These are phyloP conservation scores for Athalia circularis DNA, from an alignment of 2,888 invertebrate species.

Conservation along the genomic window DNA sequence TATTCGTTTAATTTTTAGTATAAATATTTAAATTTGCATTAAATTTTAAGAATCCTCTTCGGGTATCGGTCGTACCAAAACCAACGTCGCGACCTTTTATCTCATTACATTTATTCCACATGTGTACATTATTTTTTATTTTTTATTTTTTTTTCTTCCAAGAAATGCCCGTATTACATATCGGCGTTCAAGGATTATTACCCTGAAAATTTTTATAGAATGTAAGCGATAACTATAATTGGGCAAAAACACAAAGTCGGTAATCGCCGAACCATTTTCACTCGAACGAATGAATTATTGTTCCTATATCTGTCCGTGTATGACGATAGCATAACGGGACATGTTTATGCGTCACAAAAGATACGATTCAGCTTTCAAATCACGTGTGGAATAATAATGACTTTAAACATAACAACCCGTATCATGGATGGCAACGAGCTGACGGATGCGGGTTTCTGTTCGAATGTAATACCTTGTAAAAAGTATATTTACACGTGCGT, in stretches of 20 bases:
- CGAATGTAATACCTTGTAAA: background rate
- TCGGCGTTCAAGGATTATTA: too few relatives aligned
- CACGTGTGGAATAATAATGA: slow-evolving; percentile 12
- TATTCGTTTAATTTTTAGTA: too few relatives aligned
- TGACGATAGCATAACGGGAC: slow-evolving; percentile 23
- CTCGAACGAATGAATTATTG: background rate
- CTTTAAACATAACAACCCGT: background rate
- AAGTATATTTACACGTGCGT: background rate
- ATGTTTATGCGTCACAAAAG: background rate
- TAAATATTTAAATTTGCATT: background rate
- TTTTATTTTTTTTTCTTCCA: too few relatives aligned
- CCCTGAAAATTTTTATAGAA: background rate
- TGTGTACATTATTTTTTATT: background rate
- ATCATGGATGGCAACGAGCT: slow-evolving; percentile 27
- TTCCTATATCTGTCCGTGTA: background rate
- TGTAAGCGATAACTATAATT: background rate
- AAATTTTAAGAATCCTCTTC: background rate
- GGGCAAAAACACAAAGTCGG: background rate
- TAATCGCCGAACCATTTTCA: background rate
- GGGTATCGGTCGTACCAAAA: background rate
- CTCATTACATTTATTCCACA: background rate
- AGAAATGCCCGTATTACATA: too few relatives aligned
- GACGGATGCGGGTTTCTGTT: slow-evolving; percentile 1
- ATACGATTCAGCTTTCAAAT: slow-evolving; percentile 8
- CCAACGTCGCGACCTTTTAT: too few relatives aligned